Base-by-base conservation (phyloP, 1,140 invertebrate genomes). In the Lepidurus couesii region DNA sequence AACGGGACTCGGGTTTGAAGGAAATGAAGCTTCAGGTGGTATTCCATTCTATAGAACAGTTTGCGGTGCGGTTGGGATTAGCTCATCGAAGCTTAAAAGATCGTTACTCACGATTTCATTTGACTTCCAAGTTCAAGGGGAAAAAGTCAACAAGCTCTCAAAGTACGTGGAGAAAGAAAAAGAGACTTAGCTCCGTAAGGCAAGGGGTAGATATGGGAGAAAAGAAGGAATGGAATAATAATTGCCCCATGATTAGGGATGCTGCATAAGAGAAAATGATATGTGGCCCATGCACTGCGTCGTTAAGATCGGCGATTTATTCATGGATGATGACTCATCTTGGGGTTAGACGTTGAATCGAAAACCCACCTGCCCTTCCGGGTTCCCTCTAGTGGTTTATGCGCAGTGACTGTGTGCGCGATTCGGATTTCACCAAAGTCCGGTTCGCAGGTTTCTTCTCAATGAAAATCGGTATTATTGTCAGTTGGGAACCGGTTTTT, bases 31-130 rank as follows among this genome's bases (percentile, higher is more conserved):
- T 65, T 65, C 53, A 65, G 53, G 53, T 65, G 53, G 53, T 65
- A 65, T 65, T 13, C 53, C 53, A 65, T 16, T 65, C 53, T 65
- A 65, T 65, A 65, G 53, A 65, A 65, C 53, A 65, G 53, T 65
- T 65, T 65, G n/a, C 53, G 53, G 53, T 65, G 53, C 53, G 53
- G 53, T 65, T 16, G n/a, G 53, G 53, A 65, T 65, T 65, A 65
- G 53, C 53, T 65, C 53, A 65, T 21, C 53, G 53, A 65, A 65
- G 53, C 53, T 65, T 65, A 13, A 65, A 65, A 65, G 53, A 65
- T 65, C 53, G 53, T 65, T 65, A 65, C 53, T 65, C 53, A 65
- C 53, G 53, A 65, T 65, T 65, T 65, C 53, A 65, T 65, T 65
- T 65, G 53, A 65, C 21, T 65, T 65, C 13, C 53, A 65, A 65